Evolutionary conservation across 2,797 vertebrate species (phyloP).

Genomic region (Enteromius radiatus): DNA sequence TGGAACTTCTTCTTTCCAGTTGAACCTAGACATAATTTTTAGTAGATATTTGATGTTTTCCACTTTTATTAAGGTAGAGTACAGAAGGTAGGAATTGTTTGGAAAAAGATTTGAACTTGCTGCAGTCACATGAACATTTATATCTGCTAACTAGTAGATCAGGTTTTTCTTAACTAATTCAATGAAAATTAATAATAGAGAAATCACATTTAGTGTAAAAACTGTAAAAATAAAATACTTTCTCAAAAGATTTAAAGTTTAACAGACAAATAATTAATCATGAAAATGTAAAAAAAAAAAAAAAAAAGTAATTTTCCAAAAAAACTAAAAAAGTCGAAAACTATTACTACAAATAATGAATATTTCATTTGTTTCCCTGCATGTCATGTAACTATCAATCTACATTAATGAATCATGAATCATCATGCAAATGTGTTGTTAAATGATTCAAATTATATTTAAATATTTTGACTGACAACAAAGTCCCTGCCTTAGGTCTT

Average conservation of each 20-base stretch:
- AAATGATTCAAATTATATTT: neutral
- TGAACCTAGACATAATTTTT: neutral
- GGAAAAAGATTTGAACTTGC: neutral
- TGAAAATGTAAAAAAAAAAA: neutral
- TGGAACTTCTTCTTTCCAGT: slow-evolving; percentile 4
- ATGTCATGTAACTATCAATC: neutral
- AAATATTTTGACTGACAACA: neutral
- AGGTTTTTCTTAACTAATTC: neutral
- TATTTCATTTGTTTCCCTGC: neutral
- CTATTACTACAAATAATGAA: neutral
- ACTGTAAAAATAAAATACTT: neutral
- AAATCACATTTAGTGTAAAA: neutral
- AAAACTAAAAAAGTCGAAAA: neutral
- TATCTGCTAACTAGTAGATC: neutral
- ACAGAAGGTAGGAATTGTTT: neutral
- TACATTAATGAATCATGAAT: neutral
- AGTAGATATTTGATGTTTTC: neutral
- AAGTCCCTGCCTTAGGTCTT: no score
- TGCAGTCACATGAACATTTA: neutral
- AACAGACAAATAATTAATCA: neutral
- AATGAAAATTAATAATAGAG: neutral
- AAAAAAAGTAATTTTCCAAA: neutral
- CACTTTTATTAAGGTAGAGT: neutral
- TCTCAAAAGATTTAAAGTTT: neutral
- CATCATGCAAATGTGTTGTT: neutral